Conservation (phyloP, 2,113 vertebrate species). For the Speoplatyrhinus poulsoni region DNA sequence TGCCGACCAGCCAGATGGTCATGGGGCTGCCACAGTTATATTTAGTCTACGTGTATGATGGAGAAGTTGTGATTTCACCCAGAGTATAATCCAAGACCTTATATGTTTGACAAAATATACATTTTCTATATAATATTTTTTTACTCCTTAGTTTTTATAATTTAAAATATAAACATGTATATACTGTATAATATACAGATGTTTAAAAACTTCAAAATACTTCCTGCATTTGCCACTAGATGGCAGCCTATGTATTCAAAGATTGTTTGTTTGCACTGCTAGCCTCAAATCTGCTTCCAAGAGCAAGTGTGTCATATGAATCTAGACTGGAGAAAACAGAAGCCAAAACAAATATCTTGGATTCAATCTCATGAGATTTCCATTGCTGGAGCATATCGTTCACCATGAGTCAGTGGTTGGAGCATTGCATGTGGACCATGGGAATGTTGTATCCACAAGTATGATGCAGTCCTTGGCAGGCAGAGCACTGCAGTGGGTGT, state of each 20-base stretch:
- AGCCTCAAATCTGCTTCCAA: neutral
- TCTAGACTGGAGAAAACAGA: neutral
- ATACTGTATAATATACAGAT: neutral
- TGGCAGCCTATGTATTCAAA: constrained; percentile 12
- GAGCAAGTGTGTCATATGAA: neutral
- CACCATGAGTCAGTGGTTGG: constrained; percentile 11
- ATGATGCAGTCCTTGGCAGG: neutral
- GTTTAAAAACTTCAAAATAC: neutral
- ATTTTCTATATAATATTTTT: no score
- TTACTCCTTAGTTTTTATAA: no score
- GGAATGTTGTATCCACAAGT: constrained; percentile 1
- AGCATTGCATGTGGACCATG: constrained; percentile 11
- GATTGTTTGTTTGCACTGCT: neutral
- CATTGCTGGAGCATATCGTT: constrained; percentile 11
- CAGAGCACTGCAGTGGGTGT: no score
- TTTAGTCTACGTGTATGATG: no score
- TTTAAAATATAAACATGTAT: no score
- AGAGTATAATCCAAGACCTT: no score
- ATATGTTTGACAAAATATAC: no score
- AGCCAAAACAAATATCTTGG: constrained; percentile 1
- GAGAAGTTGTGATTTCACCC: no score
- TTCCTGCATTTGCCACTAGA: constrained; percentile 44
- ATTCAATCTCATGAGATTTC: neutral
- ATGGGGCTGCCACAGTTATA: no score
- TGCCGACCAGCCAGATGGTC: no score